Conservation (phyloP, 2,888 invertebrate species). For the Drosophila mimetica region DNA sequence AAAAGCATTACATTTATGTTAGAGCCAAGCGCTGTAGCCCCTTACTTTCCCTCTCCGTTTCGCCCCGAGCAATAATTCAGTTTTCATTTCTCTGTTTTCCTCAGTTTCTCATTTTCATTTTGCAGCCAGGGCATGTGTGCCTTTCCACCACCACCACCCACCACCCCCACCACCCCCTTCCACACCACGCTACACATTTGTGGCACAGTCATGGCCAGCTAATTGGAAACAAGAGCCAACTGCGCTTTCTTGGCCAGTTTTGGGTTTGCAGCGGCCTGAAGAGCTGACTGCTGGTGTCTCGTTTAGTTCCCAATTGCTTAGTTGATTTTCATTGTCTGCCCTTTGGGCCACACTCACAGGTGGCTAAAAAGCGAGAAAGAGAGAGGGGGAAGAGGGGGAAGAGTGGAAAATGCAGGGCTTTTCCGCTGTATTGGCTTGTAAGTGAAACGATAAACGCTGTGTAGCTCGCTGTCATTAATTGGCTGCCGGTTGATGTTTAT, state of each 20-base stretch:
- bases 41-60: constrained; percentile 28
- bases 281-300: constrained; percentile 15
- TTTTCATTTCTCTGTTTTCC: constrained; percentile 52
- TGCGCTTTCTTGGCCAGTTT: constrained; percentile 5
- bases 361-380: constrained; percentile 24
- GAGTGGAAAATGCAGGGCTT: constrained; percentile 23
- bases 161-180: not conserved
- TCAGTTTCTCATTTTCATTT: constrained; percentile 51
- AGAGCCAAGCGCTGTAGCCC: constrained; percentile 19
- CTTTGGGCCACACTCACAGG: constrained; percentile 49
- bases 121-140: constrained; percentile 56
- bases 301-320: constrained; percentile 73
- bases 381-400: not conserved
- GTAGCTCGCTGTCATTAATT: constrained; percentile 75
- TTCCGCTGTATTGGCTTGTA: constrained; percentile 51
- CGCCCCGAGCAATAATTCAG: constrained; percentile 65
- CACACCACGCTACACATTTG: not conserved
- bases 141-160: not conserved
- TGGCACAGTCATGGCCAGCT: constrained; percentile 61
- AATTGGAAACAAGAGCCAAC: constrained; percentile 71
- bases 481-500: constrained; percentile 58
- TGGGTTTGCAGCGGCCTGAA: not conserved
- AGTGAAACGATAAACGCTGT: constrained; percentile 55
- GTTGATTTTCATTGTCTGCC: constrained; percentile 76
- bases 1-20: constrained; percentile 78